Percentiles rank a stretch among this genome's conserved stretches.
Evolutionary conservation across 2,113 vertebrate genomes (phyloP).

Genomic region (Anolis carolinensis): DNA sequence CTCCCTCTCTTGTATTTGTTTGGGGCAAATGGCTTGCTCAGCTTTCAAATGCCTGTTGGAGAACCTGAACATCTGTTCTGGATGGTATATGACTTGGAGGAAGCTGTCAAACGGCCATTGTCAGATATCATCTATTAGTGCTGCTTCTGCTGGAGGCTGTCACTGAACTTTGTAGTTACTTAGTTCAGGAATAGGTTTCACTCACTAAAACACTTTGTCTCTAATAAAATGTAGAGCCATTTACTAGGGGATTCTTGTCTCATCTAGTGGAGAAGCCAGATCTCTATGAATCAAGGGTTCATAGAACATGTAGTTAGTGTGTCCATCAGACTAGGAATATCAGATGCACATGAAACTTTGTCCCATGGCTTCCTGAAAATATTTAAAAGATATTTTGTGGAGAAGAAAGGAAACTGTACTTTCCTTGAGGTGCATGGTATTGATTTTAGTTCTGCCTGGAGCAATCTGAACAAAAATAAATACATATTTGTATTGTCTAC

Average conservation of each 20-base stretch:
- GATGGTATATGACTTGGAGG: too few relatives aligned
- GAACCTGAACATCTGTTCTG: background rate
- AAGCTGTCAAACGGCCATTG: background rate
- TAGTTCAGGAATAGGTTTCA: background rate
- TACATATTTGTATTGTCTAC: background rate
- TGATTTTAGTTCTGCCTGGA: background rate
- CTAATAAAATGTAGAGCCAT: background rate
- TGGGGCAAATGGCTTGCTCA: background rate
- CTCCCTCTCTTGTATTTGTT: background rate
- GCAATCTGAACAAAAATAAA: background rate
- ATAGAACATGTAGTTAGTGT: background rate
- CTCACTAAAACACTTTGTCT: background rate
- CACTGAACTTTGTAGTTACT: background rate
- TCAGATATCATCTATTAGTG: background rate
- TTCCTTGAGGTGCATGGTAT: background rate
- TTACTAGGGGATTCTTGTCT: background rate
- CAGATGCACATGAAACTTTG: background rate
- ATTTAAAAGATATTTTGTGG: background rate
- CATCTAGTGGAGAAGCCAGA: background rate
- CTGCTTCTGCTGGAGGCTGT: background rate
- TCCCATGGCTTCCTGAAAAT: background rate
- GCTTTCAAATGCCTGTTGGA: background rate
- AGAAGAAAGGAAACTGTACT: background rate
- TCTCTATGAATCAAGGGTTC: background rate
- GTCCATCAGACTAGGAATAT: too few relatives aligned